These are phyloP conservation scores for Oppia nitens DNA, from an alignment of 1,140 invertebrate genomes.

Conservation along the genomic window DNA sequence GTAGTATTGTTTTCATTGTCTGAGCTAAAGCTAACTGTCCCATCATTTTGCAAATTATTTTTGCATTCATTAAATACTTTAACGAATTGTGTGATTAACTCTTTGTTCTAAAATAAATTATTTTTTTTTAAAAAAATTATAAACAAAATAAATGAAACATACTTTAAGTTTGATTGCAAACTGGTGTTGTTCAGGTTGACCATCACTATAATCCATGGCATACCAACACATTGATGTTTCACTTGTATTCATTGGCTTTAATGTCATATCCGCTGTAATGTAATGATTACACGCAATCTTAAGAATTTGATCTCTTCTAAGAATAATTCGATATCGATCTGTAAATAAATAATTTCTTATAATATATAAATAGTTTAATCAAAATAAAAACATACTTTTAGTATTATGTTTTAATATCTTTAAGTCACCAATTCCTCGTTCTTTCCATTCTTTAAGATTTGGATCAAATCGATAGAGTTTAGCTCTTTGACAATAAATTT, in stretches of 20 bases:
- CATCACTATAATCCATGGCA: constrained; percentile 10
- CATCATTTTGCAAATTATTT: neutral
- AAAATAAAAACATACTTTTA: constrained; percentile 14
- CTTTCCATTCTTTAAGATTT: constrained; percentile 32
- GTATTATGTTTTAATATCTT: constrained; percentile 31
- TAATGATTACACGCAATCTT: neutral
- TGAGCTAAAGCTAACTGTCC: neutral
- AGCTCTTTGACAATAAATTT: constrained; percentile 27
- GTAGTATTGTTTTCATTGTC: neutral
- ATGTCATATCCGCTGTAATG: neutral
- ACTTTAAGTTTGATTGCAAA: constrained; percentile 4
- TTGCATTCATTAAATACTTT: neutral
- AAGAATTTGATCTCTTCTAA: neutral
- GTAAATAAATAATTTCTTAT: neutral
- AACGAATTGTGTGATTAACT: neutral
- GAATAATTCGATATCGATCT: neutral
- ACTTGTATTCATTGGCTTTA: neutral
- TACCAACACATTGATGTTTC: neutral
- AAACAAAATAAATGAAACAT: neutral
- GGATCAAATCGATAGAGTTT: constrained; percentile 51
- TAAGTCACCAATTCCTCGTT: constrained; percentile 34
- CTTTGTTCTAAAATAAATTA: neutral
- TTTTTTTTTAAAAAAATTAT: neutral
- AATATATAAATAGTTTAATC: constrained; percentile 27
- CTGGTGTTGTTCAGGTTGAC: neutral